A percentile compares a stretch with the other conserved stretches of the same genome.
phyloP scores from a whole-genome alignment of 2,113 vertebrate genomes.

The Callorhinus ursinus region DNA sequence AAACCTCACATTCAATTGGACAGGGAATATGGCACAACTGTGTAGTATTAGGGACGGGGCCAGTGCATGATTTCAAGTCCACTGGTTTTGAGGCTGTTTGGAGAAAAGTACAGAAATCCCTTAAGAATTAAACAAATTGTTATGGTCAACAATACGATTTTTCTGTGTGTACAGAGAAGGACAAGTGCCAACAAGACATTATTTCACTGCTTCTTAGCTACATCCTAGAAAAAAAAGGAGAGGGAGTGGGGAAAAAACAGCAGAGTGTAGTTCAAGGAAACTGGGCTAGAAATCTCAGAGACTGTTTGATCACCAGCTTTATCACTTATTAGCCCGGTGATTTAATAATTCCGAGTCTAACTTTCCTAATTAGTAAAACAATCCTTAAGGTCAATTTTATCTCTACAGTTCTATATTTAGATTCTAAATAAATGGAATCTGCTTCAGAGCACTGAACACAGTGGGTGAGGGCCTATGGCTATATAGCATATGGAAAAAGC shows the following conservation, averaged over 20 bases:
- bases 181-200: background rate
- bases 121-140: background rate
- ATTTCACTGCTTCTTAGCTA: background rate
- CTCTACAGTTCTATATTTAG: background rate
- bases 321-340: background rate
- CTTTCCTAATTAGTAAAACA: background rate
- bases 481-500: background rate
- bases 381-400: background rate
- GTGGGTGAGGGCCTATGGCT: background rate
- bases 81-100: slow-evolving; percentile 92
- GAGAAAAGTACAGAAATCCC: slow-evolving; percentile 67
- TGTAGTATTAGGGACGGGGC: slow-evolving; percentile 90
- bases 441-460: background rate
- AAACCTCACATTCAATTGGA: slow-evolving; percentile 95
- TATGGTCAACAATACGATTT: background rate
- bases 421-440: background rate
- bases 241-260: background rate
- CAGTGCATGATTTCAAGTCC: slow-evolving; percentile 90
- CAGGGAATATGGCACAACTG: slow-evolving; percentile 96
- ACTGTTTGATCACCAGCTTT: background rate
- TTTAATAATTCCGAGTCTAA: background rate
- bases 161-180: background rate
- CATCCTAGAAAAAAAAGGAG: background rate
- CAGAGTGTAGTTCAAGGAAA: background rate
- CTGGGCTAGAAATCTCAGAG: background rate